These are phyloP conservation scores for Sipha maydis DNA, from an alignment of 2,888 invertebrate genomes.

Conservation along the genomic window DNA sequence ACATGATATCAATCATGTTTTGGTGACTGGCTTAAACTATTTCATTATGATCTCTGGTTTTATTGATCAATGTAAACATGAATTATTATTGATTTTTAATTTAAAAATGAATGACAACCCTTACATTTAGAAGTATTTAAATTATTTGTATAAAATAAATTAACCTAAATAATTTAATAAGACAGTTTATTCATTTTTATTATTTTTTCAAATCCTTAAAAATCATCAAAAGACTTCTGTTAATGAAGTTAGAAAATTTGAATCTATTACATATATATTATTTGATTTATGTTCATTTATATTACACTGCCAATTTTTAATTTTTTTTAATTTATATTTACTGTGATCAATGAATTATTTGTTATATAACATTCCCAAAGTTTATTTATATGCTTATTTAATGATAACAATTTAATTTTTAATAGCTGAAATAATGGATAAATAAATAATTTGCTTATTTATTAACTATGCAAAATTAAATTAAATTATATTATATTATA, in stretches of 20 bases:
- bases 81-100: conserved; percentile 14
- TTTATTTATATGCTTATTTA: conserved; percentile 38
- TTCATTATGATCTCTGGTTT: conserved; percentile 46
- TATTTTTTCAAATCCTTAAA: conserved; percentile 18
- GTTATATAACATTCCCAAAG: conserved; percentile 53
- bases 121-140: neutral
- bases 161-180: neutral
- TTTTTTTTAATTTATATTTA: conserved; percentile 39
- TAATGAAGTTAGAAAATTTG: conserved; percentile 1
- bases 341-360: conserved; percentile 36
- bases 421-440: neutral
- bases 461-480: neutral
- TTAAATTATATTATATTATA: too few species aligned
- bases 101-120: neutral
- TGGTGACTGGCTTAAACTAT: conserved; percentile 42
- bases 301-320: conserved; percentile 42
- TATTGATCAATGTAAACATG: conserved; percentile 44
- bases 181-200: neutral
- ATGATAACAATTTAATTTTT: conserved; percentile 36
- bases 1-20: neutral
- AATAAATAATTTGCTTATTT: neutral
- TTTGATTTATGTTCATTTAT: conserved; percentile 33
- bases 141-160: neutral
- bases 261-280: neutral
- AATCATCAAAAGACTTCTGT: conserved; percentile 5